Percentiles rank a stretch among this genome's conserved stretches.
Conservation (phyloP, 2,113 vertebrate species). For the Talpa occidentalis region DNA sequence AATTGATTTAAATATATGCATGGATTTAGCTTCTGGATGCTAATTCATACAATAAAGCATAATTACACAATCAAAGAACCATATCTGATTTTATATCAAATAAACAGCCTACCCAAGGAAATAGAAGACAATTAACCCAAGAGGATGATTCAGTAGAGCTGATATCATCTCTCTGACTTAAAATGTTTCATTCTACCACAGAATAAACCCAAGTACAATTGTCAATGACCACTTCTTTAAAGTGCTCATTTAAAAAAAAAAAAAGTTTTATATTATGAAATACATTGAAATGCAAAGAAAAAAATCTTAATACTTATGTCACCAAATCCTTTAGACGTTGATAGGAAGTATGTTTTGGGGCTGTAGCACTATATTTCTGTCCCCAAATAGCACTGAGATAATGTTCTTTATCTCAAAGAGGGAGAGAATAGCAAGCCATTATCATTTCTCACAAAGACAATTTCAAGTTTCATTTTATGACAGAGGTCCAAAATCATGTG, state of each 20-base stretch:
- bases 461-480: neutral
- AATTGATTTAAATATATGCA: neutral
- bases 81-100: constrained; percentile 41
- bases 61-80: constrained; percentile 32
- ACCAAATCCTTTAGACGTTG: neutral
- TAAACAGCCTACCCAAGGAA: constrained; percentile 19
- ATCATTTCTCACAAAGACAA: neutral
- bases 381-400: neutral
- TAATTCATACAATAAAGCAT: constrained; percentile 28
- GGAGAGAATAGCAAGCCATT: neutral
- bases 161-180: neutral
- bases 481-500: neutral
- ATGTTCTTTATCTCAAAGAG: neutral
- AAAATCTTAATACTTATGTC: neutral
- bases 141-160: neutral
- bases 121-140: constrained; percentile 16
- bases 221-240: neutral
- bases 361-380: neutral
- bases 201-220: neutral
- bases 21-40: neutral
- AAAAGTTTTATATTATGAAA: neutral
- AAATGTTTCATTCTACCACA: neutral
- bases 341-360: neutral
- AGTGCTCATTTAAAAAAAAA: neutral
- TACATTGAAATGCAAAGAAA: neutral